Evolutionary conservation across 2,797 vertebrate species (phyloP), one percentile per base, ranked within the genome.

Genomic region (Malurus leucopterus): DNA sequence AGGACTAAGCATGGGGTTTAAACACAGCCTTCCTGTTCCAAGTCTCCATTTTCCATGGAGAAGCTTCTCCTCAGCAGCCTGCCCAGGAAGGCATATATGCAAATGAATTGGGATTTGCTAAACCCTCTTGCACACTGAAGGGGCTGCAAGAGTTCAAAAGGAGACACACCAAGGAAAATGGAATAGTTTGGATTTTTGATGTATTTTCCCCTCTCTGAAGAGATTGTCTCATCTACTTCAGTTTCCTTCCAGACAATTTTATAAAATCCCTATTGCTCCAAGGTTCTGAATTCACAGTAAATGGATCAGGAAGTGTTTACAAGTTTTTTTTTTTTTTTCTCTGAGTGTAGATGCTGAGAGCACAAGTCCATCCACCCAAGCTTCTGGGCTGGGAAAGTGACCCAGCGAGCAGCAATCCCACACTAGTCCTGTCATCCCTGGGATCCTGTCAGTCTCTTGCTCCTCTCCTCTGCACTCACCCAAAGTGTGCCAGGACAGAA

Each of bases 1-100:
- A 80, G 81, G 84, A 68, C 54, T 78, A 77, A 90, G 83, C 82
- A 80, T 1, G 2, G 69, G 58, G 79, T 90, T 93, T 89, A 93
- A 94, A 93, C 27, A 74, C 63, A 80, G 58, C 84, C 76, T 89
- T 94, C 90, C 89, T 90, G 43, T 91, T 93, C 87, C 87, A 93
- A 91, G 87, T 22, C 89, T 89, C 65, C 59, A 62, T 93, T 93
- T 94, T 93, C 82, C 11, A 0, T 44, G 44, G 65, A 90, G 87
- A 62, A 87, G 41, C 47, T 80, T 80, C 79, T 91, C 55, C n/a
- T 70, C 1, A 20, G 80, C 65, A 93, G 6, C 62, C 82, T 71
- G 8, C 80, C 72, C 79, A 93, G 78, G 73, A 40, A 85, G 26
- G 32, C 82, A 92, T 61, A 77, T 61, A 73, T 36, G 78, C 54